Conservation (phyloP, 1,140 invertebrate species). For the Drosophila obscura region DNA sequence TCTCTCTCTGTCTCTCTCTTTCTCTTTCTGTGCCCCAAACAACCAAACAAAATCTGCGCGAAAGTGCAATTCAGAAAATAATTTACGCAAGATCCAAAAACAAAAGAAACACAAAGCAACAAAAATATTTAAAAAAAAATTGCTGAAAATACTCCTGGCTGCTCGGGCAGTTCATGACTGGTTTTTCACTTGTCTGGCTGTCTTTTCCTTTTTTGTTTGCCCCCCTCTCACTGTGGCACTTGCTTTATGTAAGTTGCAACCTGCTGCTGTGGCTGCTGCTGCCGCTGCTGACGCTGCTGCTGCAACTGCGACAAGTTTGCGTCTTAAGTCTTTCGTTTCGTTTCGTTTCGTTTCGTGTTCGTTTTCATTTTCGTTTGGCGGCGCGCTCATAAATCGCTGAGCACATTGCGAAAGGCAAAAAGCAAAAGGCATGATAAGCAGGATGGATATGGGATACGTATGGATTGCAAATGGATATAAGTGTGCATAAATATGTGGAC, state of each 20-base stretch:
- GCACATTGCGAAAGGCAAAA: slow-evolving; percentile 58
- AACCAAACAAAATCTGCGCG: slow-evolving; percentile 13
- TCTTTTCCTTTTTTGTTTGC: slow-evolving; percentile 14
- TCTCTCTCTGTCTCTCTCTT: too few relatives aligned
- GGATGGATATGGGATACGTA: slow-evolving; percentile 33
- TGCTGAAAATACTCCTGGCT: slow-evolving; percentile 38
- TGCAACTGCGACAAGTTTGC: slow-evolving; percentile 60
- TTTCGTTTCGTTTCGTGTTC: slow-evolving; percentile 8
- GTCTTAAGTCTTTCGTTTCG: slow-evolving; percentile 62
- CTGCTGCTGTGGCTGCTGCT: slow-evolving; percentile 15
- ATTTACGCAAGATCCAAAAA: slow-evolving; percentile 50
- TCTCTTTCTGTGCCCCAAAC: neutral
- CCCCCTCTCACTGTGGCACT: slow-evolving; percentile 17
- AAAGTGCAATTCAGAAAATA: slow-evolving; percentile 33
- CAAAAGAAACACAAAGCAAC: slow-evolving; percentile 14
- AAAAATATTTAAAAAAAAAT: slow-evolving; percentile 40
- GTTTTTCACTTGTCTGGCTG: slow-evolving; percentile 36
- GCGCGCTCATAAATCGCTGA: slow-evolving; percentile 30
- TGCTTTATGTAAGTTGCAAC: slow-evolving; percentile 69
- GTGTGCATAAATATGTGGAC: neutral
- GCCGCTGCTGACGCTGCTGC: slow-evolving; percentile 1
- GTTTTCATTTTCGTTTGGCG: slow-evolving; percentile 50
- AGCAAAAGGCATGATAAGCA: slow-evolving; percentile 60
- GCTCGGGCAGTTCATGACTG: slow-evolving; percentile 51
- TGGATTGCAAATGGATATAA: slow-evolving; percentile 12